Evolutionary conservation across 2,113 vertebrate species (phyloP).

Genomic region (Anseranas semipalmata): DNA sequence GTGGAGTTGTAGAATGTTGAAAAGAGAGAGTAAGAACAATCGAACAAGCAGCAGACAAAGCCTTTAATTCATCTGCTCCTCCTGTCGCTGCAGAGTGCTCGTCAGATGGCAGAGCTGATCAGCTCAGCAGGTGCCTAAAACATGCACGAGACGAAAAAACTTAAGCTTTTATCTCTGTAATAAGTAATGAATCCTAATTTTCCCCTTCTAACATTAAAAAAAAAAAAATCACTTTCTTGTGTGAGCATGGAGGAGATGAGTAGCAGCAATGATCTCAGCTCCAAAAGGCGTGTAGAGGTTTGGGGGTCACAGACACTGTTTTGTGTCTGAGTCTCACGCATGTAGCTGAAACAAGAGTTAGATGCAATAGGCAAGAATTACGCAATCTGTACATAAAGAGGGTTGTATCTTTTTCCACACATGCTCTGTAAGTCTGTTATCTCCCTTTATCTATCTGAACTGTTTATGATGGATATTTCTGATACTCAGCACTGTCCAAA

Average conservation of each 20-base stretch:
- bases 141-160: constrained; percentile 7
- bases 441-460: constrained; percentile 9
- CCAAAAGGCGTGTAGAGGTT: neutral
- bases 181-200: constrained; percentile 26
- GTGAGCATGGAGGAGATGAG: neutral
- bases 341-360: neutral
- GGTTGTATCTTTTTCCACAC: neutral
- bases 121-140: constrained; percentile 49
- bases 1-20: constrained; percentile 26
- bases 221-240: neutral
- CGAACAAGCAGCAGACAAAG: constrained; percentile 23
- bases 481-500: neutral
- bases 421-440: neutral
- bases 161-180: constrained; percentile 36
- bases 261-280: neutral
- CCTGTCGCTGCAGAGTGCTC: neutral
- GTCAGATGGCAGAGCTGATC: constrained; percentile 28
- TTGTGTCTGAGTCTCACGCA: neutral
- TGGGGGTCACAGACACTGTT: neutral
- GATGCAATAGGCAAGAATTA: neutral
- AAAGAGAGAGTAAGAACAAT: neutral
- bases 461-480: neutral
- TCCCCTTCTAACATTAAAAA: neutral
- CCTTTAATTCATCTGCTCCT: constrained; percentile 45
- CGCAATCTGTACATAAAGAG: neutral